Percentiles rank a stretch among this genome's conserved stretches.
Evolutionary conservation across 2,113 vertebrate genomes (phyloP).

Genomic region (Campylomormyrus numenius): DNA sequence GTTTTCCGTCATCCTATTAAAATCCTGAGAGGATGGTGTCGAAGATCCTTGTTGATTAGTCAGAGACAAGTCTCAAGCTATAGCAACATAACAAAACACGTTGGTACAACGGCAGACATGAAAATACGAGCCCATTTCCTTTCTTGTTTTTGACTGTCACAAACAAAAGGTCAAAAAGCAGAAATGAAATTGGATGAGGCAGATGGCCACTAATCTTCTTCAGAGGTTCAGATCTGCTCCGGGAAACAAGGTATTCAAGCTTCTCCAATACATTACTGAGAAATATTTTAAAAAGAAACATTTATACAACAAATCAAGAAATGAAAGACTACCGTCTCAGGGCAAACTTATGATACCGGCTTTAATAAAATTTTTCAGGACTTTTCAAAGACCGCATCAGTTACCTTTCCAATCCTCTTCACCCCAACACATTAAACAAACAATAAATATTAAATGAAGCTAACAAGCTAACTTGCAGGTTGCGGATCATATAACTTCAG

Average conservation of each 20-base stretch:
- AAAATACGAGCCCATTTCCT: constrained; percentile 4
- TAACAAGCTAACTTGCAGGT: background rate
- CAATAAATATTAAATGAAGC: constrained; percentile 3
- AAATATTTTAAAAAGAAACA: background rate
- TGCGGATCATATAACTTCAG: constrained; percentile 7
- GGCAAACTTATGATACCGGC: background rate
- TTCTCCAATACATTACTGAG: background rate
- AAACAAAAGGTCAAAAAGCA: constrained; percentile 7
- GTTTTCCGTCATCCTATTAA: background rate
- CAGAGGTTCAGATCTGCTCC: background rate
- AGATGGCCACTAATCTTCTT: constrained; percentile 1
- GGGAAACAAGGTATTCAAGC: background rate
- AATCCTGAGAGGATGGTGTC: background rate
- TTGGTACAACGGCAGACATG: background rate
- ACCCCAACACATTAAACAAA: constrained; percentile 7
- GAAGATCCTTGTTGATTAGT: background rate
- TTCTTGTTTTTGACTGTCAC: background rate
- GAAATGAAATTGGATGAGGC: background rate
- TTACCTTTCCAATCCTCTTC: background rate
- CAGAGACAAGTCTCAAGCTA: background rate
- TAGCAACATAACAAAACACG: background rate
- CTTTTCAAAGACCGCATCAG: background rate
- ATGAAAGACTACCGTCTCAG: background rate
- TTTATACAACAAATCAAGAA: background rate
- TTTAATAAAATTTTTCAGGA: background rate